Evolutionary conservation across 2,113 vertebrate species (phyloP).

Genomic region (Brachyistius frenatus): DNA sequence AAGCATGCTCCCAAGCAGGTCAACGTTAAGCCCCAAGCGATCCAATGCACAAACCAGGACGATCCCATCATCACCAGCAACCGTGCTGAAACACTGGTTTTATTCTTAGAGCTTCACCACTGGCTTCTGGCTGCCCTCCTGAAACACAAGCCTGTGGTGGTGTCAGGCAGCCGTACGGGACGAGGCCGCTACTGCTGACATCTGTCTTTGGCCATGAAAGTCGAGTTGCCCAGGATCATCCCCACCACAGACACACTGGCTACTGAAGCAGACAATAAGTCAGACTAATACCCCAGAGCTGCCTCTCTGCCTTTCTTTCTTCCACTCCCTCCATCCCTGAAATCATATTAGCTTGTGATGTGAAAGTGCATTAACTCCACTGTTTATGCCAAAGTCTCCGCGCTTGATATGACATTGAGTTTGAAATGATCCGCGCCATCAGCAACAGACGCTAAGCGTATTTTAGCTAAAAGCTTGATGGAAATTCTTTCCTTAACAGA

Average conservation of each 20-base stretch:
- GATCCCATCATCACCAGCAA: slow-evolving; percentile 45
- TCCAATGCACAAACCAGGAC: slow-evolving; percentile 35
- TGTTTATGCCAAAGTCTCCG: slow-evolving; percentile 67
- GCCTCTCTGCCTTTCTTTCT: slow-evolving; percentile 68
- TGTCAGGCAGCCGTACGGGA: slow-evolving; percentile 62
- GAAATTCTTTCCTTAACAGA: slow-evolving; percentile 41
- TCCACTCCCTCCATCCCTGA: slow-evolving; percentile 69
- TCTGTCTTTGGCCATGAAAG: slow-evolving; percentile 71
- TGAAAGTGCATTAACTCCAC: slow-evolving; percentile 75
- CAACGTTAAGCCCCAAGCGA: slow-evolving; percentile 44
- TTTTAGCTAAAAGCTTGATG: slow-evolving; percentile 51
- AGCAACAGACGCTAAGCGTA: slow-evolving; percentile 44
- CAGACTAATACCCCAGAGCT: slow-evolving; percentile 72
- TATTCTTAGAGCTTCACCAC: slow-evolving; percentile 78
- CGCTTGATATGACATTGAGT: slow-evolving; percentile 56
- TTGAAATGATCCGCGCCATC: slow-evolving; percentile 53
- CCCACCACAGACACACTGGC: slow-evolving; percentile 73
- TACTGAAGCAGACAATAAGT: slow-evolving; percentile 74
- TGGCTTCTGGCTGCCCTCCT: slow-evolving; percentile 68
- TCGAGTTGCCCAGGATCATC: slow-evolving; percentile 71
- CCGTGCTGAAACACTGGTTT: slow-evolving; percentile 70
- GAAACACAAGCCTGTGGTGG: slow-evolving; percentile 70
- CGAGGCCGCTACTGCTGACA: slow-evolving; percentile 71
- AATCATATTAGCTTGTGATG: slow-evolving; percentile 78
- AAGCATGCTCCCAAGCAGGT: slow-evolving; percentile 14